These are phyloP conservation scores for Monodelphis domestica DNA, from an alignment of 2,797 vertebrate species.

Conservation along the genomic window DNA sequence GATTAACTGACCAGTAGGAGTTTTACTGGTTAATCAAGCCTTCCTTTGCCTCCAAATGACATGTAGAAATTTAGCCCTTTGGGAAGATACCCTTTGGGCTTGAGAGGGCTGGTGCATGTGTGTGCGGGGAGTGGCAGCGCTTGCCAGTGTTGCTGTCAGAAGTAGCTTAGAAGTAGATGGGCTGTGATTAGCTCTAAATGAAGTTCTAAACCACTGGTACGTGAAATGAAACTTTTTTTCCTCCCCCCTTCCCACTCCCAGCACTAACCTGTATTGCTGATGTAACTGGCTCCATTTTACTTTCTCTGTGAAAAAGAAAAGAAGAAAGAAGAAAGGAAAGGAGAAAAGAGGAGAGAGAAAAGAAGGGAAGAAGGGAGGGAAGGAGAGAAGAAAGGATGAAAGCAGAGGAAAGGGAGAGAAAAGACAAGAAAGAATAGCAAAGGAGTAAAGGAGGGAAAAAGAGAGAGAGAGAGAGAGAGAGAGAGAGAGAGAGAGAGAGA, in stretches of 20 bases:
- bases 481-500: neutral
- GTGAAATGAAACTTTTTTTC: constrained; percentile 83
- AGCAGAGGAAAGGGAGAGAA: too few species aligned
- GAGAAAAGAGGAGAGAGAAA: neutral
- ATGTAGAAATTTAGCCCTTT: neutral
- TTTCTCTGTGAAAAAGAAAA: constrained; percentile 75
- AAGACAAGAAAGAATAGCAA: too few species aligned
- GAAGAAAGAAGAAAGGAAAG: constrained; percentile 43
- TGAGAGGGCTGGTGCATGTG: neutral
- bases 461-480: too few species aligned
- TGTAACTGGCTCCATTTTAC: constrained; percentile 78
- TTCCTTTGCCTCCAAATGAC: neutral
- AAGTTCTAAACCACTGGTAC: constrained; percentile 86
- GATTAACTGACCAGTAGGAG: constrained; percentile 14
- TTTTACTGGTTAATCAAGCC: constrained; percentile 18
- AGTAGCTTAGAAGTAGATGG: constrained; percentile 74
- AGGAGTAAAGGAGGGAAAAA: neutral
- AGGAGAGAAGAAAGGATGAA: neutral
- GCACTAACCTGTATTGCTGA: constrained; percentile 76
- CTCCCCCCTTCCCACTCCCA: constrained; percentile 62
- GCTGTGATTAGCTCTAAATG: constrained; percentile 83
- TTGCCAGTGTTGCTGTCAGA: constrained; percentile 73
- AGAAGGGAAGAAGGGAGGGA: too few species aligned
- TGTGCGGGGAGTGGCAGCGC: constrained; percentile 55
- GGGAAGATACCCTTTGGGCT: neutral